A percentile compares a stretch with the other conserved stretches of the same genome.
Conservation (phyloP, 1,140 invertebrate species). For the Euura saliciscinereae region DNA sequence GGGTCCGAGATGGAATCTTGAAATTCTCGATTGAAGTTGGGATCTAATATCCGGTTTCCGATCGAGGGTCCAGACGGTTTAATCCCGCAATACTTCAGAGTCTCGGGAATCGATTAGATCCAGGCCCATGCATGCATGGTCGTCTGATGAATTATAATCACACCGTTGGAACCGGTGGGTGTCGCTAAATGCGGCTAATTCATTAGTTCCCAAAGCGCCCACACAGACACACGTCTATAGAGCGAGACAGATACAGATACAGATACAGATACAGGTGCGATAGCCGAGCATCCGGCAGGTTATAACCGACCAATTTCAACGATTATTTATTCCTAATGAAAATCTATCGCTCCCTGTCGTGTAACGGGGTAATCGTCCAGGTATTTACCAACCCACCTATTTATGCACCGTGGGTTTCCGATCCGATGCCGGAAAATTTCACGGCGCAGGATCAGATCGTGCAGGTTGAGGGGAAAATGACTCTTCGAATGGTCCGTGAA, state of each 20-base stretch:
- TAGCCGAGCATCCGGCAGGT: neutral
- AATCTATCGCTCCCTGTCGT: conserved; percentile 29
- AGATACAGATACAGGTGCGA: neutral
- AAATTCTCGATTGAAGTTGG: too few species aligned
- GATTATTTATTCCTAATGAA: conserved; percentile 40
- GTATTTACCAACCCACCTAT: neutral
- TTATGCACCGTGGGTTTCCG: neutral
- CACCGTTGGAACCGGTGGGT: neutral
- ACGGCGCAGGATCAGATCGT: too few species aligned
- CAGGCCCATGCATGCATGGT: neutral
- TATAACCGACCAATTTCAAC: conserved; percentile 26
- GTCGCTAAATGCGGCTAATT: conserved; percentile 2
- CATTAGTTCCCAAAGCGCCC: neutral
- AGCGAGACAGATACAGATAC: neutral
- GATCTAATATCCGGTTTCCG: too few species aligned
- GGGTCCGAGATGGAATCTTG: too few species aligned
- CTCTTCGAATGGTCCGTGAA: too few species aligned
- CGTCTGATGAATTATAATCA: neutral
- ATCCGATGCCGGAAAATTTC: too few species aligned
- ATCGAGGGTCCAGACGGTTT: too few species aligned
- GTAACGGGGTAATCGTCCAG: conserved; percentile 14
- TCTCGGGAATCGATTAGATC: too few species aligned
- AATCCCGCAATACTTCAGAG: too few species aligned
- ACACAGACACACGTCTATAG: neutral
- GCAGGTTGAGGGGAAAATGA: too few species aligned